A percentile compares a stretch with the other conserved stretches of the same genome.
Conservation (phyloP, 2,113 vertebrate species). For the Fulmarus glacialis region DNA sequence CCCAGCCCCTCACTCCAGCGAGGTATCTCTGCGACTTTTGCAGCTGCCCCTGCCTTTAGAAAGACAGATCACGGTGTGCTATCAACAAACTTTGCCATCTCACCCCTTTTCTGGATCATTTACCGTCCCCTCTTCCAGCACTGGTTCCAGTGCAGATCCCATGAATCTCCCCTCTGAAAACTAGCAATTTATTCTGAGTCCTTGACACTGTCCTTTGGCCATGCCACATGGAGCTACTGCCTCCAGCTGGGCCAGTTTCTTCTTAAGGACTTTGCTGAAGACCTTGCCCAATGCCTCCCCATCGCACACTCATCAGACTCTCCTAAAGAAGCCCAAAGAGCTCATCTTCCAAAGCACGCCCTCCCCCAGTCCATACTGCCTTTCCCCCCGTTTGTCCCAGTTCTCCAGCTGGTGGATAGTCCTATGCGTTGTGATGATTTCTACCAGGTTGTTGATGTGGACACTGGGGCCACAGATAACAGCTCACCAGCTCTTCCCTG, state of each 20-base stretch:
- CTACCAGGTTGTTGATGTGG: background rate
- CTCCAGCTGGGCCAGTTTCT: background rate
- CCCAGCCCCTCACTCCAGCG: background rate
- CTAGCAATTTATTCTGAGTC: background rate
- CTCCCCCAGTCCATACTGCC: background rate
- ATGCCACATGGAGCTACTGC: background rate
- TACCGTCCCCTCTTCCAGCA: background rate
- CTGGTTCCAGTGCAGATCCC: background rate
- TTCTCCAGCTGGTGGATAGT: background rate
- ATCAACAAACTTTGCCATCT: background rate
- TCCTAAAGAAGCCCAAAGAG: background rate
- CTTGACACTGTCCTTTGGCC: background rate
- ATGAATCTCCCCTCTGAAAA: background rate
- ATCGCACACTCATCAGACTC: background rate
- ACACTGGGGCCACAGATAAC: too few relatives aligned
- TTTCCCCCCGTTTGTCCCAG: background rate
- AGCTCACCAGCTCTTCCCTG: background rate
- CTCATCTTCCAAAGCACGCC: background rate
- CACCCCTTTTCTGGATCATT: background rate
- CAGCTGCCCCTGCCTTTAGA: background rate
- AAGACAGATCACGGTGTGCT: background rate
- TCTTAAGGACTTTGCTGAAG: background rate
- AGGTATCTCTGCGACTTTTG: background rate
- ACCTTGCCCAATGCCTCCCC: background rate
- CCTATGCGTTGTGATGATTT: background rate